Conservation (phyloP, 2,113 vertebrate species). For the Cyrtonyx montezumae region DNA sequence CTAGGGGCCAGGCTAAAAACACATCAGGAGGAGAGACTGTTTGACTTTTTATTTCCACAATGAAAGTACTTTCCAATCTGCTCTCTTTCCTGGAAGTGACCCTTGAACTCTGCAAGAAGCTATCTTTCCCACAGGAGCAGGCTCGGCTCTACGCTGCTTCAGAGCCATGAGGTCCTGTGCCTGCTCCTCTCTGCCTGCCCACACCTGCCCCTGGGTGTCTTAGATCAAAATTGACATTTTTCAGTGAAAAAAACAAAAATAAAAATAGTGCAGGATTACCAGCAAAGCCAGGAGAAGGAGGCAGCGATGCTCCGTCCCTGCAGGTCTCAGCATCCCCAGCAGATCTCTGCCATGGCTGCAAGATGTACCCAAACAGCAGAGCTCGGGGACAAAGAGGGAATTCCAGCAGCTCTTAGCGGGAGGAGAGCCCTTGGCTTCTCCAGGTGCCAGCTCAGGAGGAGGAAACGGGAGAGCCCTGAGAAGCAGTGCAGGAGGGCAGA, state of each 20-base stretch:
- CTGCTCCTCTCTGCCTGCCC: not conserved
- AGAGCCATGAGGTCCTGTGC: rapidly evolving
- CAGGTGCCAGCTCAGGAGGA: not conserved
- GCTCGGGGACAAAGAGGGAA: rapidly evolving
- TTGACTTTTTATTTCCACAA: not conserved
- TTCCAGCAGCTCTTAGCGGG: not conserved
- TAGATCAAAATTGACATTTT: not conserved
- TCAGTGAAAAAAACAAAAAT: not conserved
- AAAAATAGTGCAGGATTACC: not conserved
- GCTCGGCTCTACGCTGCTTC: not conserved
- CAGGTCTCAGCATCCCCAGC: not conserved
- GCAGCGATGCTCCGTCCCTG: rapidly evolving
- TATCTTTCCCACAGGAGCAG: not conserved
- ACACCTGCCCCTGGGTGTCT: not conserved
- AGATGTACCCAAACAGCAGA: not conserved
- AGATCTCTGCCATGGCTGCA: not conserved
- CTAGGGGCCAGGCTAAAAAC: not conserved
- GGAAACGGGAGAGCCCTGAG: conserved; percentile 61
- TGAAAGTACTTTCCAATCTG: not conserved
- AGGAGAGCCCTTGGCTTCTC: conserved; percentile 22
- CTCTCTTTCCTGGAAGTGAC: not conserved
- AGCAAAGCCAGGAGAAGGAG: not conserved
- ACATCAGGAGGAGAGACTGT: not conserved
- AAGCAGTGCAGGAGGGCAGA: not conserved
- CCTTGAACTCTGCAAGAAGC: not conserved